Evolutionary conservation across 2,113 vertebrate genomes (phyloP).

Genomic region (Elanoides forficatus): DNA sequence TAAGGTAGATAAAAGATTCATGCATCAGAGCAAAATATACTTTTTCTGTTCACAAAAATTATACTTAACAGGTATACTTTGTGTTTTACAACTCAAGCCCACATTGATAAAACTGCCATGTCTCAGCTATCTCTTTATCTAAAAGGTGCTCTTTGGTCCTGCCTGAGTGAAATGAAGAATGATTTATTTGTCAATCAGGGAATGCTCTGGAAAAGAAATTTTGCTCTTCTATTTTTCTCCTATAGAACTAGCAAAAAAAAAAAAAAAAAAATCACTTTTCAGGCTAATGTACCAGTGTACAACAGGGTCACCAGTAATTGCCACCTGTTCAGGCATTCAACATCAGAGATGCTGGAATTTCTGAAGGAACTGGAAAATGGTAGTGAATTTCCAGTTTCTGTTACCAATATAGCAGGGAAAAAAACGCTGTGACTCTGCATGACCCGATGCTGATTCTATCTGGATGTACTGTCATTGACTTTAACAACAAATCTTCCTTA

Average conservation of each 20-base stretch:
- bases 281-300: neutral
- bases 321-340: neutral
- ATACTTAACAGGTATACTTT: neutral
- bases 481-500: neutral
- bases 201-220: neutral
- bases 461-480: neutral
- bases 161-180: neutral
- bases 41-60: constrained; percentile 2
- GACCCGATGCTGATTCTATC: neutral
- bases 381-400: neutral
- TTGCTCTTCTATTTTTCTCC: neutral
- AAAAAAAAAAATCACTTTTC: neutral
- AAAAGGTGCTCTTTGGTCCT: neutral
- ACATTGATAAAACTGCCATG: neutral
- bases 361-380: neutral
- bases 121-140: neutral
- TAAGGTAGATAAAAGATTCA: neutral
- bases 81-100: neutral
- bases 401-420: neutral
- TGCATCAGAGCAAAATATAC: neutral
- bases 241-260: neutral
- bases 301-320: neutral
- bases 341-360: neutral
- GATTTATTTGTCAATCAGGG: neutral
- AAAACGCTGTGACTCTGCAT: neutral